These are phyloP conservation scores for Thripadectes ignobilis DNA, from an alignment of 2,797 vertebrate genomes.

Conservation along the genomic window DNA sequence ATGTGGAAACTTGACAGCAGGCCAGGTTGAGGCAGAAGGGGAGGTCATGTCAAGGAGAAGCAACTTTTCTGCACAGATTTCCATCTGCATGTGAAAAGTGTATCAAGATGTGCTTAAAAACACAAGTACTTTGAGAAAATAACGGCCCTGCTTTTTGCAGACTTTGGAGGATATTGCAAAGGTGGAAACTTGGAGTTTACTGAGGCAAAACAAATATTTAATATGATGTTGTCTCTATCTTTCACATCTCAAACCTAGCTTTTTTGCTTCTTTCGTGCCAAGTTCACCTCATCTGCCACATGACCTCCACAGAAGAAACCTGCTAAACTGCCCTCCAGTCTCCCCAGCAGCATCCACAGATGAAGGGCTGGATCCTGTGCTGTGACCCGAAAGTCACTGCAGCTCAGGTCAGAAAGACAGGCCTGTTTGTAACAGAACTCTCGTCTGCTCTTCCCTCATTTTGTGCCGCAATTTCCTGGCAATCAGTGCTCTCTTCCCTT, in stretches of 20 bases:
- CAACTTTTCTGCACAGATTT: not conserved
- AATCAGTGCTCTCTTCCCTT: slow-evolving; percentile 51
- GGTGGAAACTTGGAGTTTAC: not conserved
- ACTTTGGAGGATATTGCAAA: not conserved
- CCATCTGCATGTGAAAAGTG: not conserved
- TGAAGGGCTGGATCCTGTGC: not conserved
- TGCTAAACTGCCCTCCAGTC: not conserved
- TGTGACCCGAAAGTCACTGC: not conserved
- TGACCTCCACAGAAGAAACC: not conserved
- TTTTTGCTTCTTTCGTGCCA: not conserved
- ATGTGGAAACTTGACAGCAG: not conserved
- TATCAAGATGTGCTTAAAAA: not conserved
- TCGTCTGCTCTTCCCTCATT: slow-evolving; percentile 5
- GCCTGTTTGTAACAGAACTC: not conserved
- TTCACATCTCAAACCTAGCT: not conserved
- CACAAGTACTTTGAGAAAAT: not conserved
- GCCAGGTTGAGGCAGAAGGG: not conserved
- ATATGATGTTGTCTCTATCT: not conserved
- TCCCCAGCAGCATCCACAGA: not conserved
- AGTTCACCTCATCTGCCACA: not conserved
- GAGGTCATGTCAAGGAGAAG: not conserved
- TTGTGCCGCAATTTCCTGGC: slow-evolving; percentile 45
- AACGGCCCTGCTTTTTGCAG: not conserved
- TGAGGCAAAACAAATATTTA: not conserved
- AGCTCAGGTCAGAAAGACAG: not conserved